Conservation (phyloP, 2,113 vertebrate genomes). For the Mesoclemmys tuberculata region DNA sequence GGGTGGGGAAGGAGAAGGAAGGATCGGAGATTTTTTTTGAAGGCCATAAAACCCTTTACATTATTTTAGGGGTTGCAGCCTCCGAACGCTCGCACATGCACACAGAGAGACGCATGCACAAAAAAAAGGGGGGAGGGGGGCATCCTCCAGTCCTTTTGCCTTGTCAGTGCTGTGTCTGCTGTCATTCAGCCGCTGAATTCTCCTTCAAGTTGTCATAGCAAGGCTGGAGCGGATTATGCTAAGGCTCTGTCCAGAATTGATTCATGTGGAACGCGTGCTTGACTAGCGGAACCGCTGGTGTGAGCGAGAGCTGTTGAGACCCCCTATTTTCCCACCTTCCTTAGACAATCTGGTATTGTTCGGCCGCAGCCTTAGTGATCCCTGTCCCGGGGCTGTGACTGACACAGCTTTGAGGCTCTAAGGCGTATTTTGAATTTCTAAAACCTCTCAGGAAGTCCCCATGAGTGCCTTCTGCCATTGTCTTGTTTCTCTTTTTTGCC, state of each 20-base stretch:
- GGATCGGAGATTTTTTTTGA: background rate
- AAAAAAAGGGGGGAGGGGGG: background rate
- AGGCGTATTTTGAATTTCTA: slow-evolving; percentile 79
- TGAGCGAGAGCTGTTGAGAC: slow-evolving; percentile 74
- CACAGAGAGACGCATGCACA: background rate
- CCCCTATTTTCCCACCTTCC: slow-evolving; percentile 77
- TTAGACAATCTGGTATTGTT: slow-evolving; percentile 80
- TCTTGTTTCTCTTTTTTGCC: slow-evolving; percentile 67
- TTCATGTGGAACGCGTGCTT: slow-evolving; percentile 84
- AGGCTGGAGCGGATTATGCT: slow-evolving; percentile 78
- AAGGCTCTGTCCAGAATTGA: slow-evolving; percentile 81
- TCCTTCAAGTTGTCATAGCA: slow-evolving; percentile 83
- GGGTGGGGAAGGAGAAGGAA: background rate
- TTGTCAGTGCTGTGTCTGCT: slow-evolving; percentile 72
- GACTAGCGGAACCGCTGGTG: slow-evolving; percentile 79
- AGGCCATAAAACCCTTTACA: background rate
- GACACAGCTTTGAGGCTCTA: slow-evolving; percentile 66
- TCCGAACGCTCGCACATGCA: rapidly evolving
- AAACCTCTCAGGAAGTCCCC: slow-evolving; percentile 80
- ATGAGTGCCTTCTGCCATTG: slow-evolving; percentile 74
- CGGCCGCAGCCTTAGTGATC: slow-evolving; percentile 63
- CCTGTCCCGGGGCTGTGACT: slow-evolving; percentile 64
- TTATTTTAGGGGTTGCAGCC: background rate
- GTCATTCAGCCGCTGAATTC: slow-evolving; percentile 77
- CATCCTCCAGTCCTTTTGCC: slow-evolving; percentile 51